Percentiles rank a stretch among this genome's conserved stretches.
phyloP scores from a whole-genome alignment of 2,797 vertebrate species.

The Huso huso region DNA sequence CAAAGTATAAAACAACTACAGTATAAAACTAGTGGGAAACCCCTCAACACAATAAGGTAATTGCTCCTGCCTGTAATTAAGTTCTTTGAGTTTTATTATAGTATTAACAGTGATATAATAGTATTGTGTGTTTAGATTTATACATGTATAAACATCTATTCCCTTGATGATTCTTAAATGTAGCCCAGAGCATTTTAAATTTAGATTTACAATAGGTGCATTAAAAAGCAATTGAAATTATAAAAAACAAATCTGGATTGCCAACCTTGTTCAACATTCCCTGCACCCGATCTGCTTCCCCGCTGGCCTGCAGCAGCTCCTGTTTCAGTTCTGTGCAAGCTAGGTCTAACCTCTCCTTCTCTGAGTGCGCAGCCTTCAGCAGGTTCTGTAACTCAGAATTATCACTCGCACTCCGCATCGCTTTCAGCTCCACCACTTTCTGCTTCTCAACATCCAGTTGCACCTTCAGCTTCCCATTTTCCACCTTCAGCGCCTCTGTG shows the following conservation, averaged over 20 bases:
- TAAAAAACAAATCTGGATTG: not conserved
- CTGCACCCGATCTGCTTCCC: constrained; percentile 63
- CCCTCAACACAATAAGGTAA: no score
- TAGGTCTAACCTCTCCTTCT: constrained; percentile 75
- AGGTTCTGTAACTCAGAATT: constrained; percentile 68
- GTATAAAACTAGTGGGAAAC: no score
- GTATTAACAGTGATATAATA: no score
- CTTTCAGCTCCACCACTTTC: constrained; percentile 65
- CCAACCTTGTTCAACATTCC: constrained; percentile 71
- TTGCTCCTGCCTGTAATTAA: no score
- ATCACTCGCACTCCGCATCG: constrained; percentile 60
- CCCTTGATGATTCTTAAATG: no score
- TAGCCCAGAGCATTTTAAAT: no score
- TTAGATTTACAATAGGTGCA: no score
- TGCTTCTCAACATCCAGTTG: constrained; percentile 80
- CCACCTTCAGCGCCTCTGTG: constrained; percentile 64
- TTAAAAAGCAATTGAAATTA: no score
- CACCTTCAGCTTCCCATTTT: constrained; percentile 72
- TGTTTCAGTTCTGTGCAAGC: constrained; percentile 72
- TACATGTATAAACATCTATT: no score
- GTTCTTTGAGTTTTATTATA: no score
- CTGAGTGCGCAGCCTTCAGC: constrained; percentile 67
- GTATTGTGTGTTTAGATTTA: no score
- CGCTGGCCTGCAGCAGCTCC: constrained; percentile 70
- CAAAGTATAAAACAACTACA: no score